These are phyloP conservation scores for Tragelaphus scriptus DNA, from an alignment of 2,113 vertebrate genomes.

Conservation along the genomic window DNA sequence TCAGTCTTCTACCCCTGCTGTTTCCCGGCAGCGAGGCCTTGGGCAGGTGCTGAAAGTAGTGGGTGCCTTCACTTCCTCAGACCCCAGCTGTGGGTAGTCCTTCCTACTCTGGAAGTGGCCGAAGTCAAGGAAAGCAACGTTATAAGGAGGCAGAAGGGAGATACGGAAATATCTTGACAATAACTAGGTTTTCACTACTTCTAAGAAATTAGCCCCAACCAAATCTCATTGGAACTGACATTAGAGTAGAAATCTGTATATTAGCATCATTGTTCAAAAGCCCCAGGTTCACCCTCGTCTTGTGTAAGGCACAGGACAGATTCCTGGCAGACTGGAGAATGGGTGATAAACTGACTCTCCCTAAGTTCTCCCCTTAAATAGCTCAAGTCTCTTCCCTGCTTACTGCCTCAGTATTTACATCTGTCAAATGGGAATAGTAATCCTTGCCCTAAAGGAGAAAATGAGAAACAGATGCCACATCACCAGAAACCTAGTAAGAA, in stretches of 20 bases:
- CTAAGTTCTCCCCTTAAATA: neutral
- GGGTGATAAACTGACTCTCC: neutral
- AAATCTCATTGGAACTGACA: neutral
- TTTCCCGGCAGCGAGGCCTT: neutral
- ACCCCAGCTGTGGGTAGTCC: neutral
- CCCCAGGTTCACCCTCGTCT: neutral
- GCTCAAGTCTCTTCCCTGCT: neutral
- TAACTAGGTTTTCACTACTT: conserved; percentile 18
- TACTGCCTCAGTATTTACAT: neutral
- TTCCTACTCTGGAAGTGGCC: neutral
- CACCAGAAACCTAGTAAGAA: neutral
- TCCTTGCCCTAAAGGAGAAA: neutral
- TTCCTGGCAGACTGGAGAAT: neutral
- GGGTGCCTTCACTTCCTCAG: neutral
- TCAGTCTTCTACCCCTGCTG: too few species aligned
- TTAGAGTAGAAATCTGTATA: neutral
- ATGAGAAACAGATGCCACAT: neutral
- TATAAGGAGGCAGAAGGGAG: neutral
- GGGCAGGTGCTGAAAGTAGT: neutral
- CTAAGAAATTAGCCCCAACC: neutral
- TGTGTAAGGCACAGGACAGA: neutral
- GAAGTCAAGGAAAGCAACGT: neutral
- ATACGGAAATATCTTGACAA: neutral
- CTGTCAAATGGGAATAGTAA: neutral
- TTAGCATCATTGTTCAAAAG: neutral